Base-by-base conservation (phyloP, 2,113 vertebrate genomes). In the Hassar affinis region DNA sequence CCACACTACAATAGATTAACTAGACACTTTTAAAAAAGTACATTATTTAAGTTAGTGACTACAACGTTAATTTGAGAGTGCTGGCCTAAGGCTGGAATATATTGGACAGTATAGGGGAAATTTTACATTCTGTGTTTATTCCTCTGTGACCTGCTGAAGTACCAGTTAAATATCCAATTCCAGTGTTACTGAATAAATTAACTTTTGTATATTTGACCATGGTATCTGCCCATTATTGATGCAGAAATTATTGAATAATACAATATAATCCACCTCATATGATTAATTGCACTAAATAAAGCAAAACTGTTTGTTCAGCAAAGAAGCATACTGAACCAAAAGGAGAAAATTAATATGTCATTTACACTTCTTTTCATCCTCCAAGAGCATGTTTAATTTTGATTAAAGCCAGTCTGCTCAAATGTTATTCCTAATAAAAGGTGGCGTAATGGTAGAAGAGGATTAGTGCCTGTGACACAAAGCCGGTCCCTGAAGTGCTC, bases 381-480 rank as follows among this genome's bases (percentile, higher is more conserved):
- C 79, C 64, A 84, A 88, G 62, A 47, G 78, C 87, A 85, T 85
- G 84, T 80, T 85, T 83, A 87, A 80, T 85, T 85, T 85, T 88
- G 87, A 84, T 81, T 86, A 88, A 88, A 88, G 84, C 81, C 77
- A 56, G 84, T 84, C 92, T 91, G 89, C 92, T 90, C 87, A 89
- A 89, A 85, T 89, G 86, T 90, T 90, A 93, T 87, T 78, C 86
- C 88, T 91, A 91, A 91, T 92, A 68, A 87, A 80, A 87, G 89
- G 92, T 86, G 89, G 91, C 89, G 92, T 92, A 91, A 93, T 89
- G 91, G 92, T 83, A 91, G 91, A 89, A 89, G 91, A 91, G 91
- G 92, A 90, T 93, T 93, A 93, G 92, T 90, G 89, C 89, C 89
- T 93, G 92, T 87, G 83, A 87, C 89, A 94, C 93, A 95, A 94